These are phyloP conservation scores for Tadarida brasiliensis DNA, from an alignment of 2,797 vertebrate genomes.

Conservation along the genomic window DNA sequence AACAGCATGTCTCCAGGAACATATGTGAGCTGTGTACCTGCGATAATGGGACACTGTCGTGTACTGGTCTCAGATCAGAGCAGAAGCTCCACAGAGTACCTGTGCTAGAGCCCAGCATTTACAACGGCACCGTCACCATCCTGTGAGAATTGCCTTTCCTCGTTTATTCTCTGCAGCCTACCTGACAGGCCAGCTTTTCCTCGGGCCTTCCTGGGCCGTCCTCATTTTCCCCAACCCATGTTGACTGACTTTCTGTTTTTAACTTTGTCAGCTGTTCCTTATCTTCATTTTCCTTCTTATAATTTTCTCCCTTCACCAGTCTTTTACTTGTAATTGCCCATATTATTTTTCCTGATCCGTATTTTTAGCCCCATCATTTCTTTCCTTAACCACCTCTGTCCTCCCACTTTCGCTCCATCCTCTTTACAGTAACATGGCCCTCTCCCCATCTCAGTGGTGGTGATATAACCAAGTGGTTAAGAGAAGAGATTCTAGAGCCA, in stretches of 20 bases:
- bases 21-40: constrained; percentile 54
- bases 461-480: neutral
- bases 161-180: neutral
- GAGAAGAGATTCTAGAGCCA: neutral
- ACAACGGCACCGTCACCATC: neutral
- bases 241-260: neutral
- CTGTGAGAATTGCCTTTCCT: constrained; percentile 32
- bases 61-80: neutral
- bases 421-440: neutral
- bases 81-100: constrained; percentile 18
- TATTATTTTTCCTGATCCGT: neutral
- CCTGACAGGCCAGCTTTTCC: neutral
- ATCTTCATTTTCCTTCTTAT: neutral
- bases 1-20: neutral
- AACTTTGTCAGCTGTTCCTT: neutral
- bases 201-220: neutral
- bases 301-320: neutral
- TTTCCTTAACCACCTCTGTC: neutral
- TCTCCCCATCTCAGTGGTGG: neutral
- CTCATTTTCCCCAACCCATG: neutral
- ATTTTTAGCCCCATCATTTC: neutral
- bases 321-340: neutral
- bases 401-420: neutral
- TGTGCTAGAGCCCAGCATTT: neutral
- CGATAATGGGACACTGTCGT: constrained; percentile 15